Evolutionary conservation across 2,797 vertebrate genomes (phyloP).

Genomic region (Sitta carolinensis): DNA sequence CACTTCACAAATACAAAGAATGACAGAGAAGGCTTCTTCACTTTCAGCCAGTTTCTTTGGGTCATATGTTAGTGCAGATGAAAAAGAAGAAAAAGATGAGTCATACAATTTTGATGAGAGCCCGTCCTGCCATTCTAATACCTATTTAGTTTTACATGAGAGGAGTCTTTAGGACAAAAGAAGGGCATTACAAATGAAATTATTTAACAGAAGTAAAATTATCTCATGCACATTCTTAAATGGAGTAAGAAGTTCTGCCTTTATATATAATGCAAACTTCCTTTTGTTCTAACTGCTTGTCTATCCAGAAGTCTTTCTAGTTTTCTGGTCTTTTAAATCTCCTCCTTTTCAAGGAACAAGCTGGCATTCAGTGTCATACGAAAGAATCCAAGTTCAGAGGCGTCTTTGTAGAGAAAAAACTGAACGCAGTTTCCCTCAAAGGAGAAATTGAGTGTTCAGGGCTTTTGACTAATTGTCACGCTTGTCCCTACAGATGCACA

Average conservation of each 20-base stretch:
- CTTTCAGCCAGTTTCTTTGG: neutral
- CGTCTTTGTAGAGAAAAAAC: conserved; percentile 63
- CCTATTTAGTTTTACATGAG: neutral
- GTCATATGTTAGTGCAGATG: neutral
- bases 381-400: conserved; percentile 70
- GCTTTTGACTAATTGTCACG: conserved; percentile 15
- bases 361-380: conserved; percentile 31
- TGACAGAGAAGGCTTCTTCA: neutral
- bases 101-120: neutral
- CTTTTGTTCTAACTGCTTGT: neutral
- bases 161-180: neutral
- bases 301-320: neutral
- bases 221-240: neutral
- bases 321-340: conserved; percentile 34
- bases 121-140: neutral
- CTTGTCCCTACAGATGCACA: conserved; percentile 17
- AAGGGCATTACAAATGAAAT: neutral
- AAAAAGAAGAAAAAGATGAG: too few species aligned
- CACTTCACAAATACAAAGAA: neutral
- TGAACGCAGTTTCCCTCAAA: conserved; percentile 57
- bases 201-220: neutral
- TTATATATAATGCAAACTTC: neutral
- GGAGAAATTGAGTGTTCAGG: conserved; percentile 31
- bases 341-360: conserved; percentile 45
- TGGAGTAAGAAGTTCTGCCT: neutral